These are phyloP conservation scores for Paratrypauchen microcephalus DNA, from an alignment of 2,797 vertebrate species.

Conservation along the genomic window DNA sequence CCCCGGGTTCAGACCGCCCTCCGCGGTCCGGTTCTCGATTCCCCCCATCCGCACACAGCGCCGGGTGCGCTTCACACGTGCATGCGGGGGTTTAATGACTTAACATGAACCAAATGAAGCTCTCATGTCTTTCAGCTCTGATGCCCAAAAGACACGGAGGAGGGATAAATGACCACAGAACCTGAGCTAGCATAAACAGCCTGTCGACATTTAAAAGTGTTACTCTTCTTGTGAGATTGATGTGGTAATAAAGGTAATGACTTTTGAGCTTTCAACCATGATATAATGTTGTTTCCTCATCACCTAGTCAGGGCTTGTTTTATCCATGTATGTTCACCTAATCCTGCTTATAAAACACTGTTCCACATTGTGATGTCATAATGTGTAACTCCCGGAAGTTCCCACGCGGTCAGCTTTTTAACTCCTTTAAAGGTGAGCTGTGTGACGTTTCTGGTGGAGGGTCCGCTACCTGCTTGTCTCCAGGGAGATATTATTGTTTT, in stretches of 20 bases:
- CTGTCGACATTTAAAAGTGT: neutral
- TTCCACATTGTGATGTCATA: neutral
- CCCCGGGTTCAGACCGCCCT: no score
- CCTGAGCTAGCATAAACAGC: constrained; percentile 33
- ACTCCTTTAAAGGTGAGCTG: neutral
- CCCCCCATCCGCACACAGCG: no score
- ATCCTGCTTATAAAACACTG: neutral
- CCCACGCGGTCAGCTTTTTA: neutral
- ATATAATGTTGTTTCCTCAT: neutral
- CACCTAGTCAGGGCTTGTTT: neutral
- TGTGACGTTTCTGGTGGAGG: no score
- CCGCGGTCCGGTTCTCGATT: no score
- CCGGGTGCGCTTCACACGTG: no score
- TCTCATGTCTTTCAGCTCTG: constrained; percentile 51
- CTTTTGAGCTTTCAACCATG: neutral
- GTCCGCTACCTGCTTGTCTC: no score
- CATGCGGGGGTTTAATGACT: constrained; percentile 42
- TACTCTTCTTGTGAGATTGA: neutral
- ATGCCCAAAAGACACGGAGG: constrained; percentile 32
- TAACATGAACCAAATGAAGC: constrained; percentile 46
- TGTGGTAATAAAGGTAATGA: neutral
- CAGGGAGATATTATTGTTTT: no score
- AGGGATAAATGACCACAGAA: constrained; percentile 12
- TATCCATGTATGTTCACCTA: neutral
- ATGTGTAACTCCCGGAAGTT: neutral